Conservation (phyloP, 2,888 invertebrate genomes). For the Xestoiulus laeticollis region DNA sequence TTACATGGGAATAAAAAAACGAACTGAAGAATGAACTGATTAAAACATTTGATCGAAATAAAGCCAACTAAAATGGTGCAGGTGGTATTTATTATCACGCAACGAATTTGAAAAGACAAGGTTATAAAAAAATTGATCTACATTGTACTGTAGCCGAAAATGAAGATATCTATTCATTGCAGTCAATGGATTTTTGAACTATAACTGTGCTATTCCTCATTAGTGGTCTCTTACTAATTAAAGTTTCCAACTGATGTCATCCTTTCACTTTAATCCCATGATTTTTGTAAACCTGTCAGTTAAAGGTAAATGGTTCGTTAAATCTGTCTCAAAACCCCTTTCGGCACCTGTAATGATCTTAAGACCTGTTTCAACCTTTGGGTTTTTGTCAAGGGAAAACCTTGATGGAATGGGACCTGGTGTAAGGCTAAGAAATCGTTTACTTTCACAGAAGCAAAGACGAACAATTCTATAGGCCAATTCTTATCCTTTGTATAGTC, state of each 20-base stretch:
- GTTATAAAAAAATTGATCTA: background rate
- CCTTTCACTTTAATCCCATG: too few relatives aligned
- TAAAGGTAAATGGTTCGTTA: too few relatives aligned
- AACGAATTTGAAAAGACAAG: background rate
- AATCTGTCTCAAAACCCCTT: background rate
- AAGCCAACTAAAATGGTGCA: background rate
- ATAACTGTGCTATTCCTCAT: too few relatives aligned
- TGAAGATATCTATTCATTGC: background rate
- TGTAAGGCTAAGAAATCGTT: background rate
- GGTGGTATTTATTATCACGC: background rate
- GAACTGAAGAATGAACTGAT: background rate
- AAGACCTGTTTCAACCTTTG: too few relatives aligned
- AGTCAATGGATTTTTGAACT: too few relatives aligned
- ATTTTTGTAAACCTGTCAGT: too few relatives aligned
- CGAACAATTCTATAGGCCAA: background rate
- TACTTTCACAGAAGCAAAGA: background rate
- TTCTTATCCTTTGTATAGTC: background rate
- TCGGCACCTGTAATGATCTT: background rate
- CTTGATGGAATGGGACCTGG: background rate
- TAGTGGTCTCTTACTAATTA: too few relatives aligned
- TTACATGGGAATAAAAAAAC: background rate
- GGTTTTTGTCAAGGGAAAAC: too few relatives aligned
- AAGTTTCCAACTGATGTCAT: too few relatives aligned
- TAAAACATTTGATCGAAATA: background rate
- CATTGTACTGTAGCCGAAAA: background rate